Conservation (phyloP, 92 coral and sea anemone genomes). For the Plumapathes pennacea region DNA sequence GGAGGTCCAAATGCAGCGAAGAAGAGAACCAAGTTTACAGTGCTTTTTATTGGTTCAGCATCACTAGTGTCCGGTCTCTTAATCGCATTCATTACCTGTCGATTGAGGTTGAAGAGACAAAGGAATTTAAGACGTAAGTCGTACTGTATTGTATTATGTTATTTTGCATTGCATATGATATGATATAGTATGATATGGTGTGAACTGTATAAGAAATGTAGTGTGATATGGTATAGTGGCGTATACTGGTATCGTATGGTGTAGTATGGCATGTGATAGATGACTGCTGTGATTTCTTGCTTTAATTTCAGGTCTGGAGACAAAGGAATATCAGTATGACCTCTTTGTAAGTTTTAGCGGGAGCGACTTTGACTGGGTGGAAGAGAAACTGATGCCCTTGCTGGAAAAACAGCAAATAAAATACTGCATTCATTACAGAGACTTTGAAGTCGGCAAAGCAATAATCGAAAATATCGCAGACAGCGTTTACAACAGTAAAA, state of each 20-base stretch:
- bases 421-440: slow-evolving; percentile 82
- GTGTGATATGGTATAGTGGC: no score
- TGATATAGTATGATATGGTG: no score
- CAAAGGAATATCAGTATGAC: slow-evolving; percentile 54
- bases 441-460: slow-evolving; percentile 75
- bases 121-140: slow-evolving; percentile 22
- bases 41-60: no score
- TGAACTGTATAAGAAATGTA: no score
- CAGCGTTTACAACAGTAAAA: slow-evolving; percentile 75
- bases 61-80: slow-evolving; percentile 12
- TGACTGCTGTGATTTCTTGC: neutral
- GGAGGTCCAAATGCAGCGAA: no score
- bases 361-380: slow-evolving; percentile 68
- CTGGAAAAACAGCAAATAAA: slow-evolving; percentile 61
- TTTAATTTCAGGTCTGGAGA: slow-evolving; percentile 14
- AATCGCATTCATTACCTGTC: slow-evolving; percentile 10
- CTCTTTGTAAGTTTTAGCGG: slow-evolving; percentile 75
- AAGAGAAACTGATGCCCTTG: slow-evolving; percentile 60
- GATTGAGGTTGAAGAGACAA: slow-evolving; percentile 14
- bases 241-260: no score
- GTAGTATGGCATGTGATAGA: no score
- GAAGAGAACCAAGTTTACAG: no score
- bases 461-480: slow-evolving; percentile 82
- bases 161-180: no score
- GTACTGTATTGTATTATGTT: no score